Conservation (phyloP, 1,140 invertebrate genomes). For the Meloidogyne floridensis region DNA sequence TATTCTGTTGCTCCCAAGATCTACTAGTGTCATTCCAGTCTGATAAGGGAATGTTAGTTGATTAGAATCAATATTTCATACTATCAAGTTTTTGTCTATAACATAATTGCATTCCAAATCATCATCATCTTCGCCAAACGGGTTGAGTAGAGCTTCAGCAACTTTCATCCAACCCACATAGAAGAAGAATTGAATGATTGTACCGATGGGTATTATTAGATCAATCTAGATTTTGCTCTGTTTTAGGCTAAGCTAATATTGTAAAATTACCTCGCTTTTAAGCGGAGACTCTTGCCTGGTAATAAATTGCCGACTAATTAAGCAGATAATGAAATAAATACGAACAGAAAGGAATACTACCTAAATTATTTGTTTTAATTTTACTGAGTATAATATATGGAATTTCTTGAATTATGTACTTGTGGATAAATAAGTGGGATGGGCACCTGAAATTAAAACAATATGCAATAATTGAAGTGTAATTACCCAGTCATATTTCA, state of each 20-base stretch:
- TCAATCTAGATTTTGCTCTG: constrained; percentile 47
- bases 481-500: constrained; percentile 59
- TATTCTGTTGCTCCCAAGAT: constrained; percentile 39
- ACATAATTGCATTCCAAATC: constrained; percentile 62
- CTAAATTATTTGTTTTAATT: constrained; percentile 32
- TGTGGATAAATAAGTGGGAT: constrained; percentile 58
- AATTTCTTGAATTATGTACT: neutral
- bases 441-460: constrained; percentile 42
- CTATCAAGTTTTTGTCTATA: constrained; percentile 60
- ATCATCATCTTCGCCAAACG: constrained; percentile 64
- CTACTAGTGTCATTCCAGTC: constrained; percentile 50
- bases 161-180: constrained; percentile 66
- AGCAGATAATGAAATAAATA: constrained; percentile 61
- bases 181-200: constrained; percentile 60
- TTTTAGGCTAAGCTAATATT: neutral
- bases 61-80: neutral
- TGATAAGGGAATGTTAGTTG: constrained; percentile 15
- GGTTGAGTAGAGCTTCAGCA: constrained; percentile 64
- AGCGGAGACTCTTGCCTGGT: constrained; percentile 30
- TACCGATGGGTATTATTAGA: constrained; percentile 55
- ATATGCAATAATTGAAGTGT: neutral
- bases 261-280: constrained; percentile 32
- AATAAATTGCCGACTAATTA: constrained; percentile 57
- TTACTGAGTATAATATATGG: neutral
- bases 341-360: constrained; percentile 62